Evolutionary conservation across 1,140 invertebrate species (phyloP).

Genomic region (Metopolophium dirhodum): DNA sequence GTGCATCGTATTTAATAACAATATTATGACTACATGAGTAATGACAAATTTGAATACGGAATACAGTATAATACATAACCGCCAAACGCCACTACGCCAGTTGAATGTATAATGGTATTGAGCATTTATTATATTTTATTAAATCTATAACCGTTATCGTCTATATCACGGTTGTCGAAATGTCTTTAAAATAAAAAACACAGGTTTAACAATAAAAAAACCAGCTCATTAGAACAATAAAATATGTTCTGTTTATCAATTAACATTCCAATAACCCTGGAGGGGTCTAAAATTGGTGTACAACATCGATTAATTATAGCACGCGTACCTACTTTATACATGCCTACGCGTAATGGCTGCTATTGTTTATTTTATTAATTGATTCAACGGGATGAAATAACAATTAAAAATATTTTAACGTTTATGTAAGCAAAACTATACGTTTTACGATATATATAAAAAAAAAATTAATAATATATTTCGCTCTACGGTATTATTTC

Average conservation of each 20-base stretch:
- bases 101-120: background rate
- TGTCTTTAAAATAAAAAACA: background rate
- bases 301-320: background rate
- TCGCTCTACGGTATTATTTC: background rate
- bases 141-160: background rate
- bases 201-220: no score
- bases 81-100: background rate
- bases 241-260: no score
- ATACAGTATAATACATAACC: background rate
- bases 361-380: background rate
- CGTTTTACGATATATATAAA: background rate
- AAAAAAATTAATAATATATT: no score
- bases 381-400: background rate
- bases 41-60: background rate
- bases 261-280: background rate
- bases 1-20: conserved; percentile 8
- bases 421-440: background rate
- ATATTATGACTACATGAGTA: background rate
- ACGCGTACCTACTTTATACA: background rate
- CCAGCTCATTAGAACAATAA: background rate
- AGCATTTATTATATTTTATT: background rate
- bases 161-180: background rate
- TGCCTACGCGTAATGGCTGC: background rate
- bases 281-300: background rate
- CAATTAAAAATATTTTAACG: background rate